Conservation (phyloP, 2,113 vertebrate species). For the Spea bombifrons region DNA sequence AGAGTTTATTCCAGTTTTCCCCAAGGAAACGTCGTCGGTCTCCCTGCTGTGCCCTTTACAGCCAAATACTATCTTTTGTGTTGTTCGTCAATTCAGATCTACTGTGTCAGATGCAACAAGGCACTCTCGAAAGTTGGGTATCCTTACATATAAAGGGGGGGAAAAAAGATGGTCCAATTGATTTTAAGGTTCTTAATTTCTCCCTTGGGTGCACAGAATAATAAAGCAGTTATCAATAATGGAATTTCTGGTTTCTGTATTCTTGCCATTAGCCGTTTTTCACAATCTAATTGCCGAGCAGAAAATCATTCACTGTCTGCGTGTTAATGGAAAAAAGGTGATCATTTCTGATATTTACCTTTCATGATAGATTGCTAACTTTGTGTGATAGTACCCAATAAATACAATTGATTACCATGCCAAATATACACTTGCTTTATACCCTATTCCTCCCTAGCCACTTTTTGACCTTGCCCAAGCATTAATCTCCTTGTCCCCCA, state of each 20-base stretch:
- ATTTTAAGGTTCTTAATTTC: background rate
- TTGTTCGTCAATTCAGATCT: background rate
- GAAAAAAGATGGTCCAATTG: background rate
- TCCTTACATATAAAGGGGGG: background rate
- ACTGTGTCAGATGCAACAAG: background rate
- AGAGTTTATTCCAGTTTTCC: slow-evolving; percentile 20
- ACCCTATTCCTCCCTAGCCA: slow-evolving; percentile 1
- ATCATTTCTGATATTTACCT: background rate
- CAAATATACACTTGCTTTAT: background rate
- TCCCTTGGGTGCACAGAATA: background rate
- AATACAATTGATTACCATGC: background rate
- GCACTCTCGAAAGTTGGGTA: slow-evolving; percentile 11
- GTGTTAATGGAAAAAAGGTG: background rate
- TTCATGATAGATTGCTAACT: slow-evolving; percentile 10
- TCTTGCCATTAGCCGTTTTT: too few species aligned
- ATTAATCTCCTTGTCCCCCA: slow-evolving; percentile 31
- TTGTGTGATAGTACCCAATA: slow-evolving; percentile 2
- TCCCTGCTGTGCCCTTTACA: background rate
- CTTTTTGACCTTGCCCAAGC: slow-evolving; percentile 39
- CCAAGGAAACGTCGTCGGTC: background rate
- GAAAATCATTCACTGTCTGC: background rate
- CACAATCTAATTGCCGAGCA: background rate
- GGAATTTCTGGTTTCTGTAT: background rate
- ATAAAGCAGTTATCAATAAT: background rate
- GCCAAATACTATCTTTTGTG: background rate